Evolutionary conservation across 2,797 vertebrate genomes (phyloP).

Genomic region (Pipistrellus pipistrellus): DNA sequence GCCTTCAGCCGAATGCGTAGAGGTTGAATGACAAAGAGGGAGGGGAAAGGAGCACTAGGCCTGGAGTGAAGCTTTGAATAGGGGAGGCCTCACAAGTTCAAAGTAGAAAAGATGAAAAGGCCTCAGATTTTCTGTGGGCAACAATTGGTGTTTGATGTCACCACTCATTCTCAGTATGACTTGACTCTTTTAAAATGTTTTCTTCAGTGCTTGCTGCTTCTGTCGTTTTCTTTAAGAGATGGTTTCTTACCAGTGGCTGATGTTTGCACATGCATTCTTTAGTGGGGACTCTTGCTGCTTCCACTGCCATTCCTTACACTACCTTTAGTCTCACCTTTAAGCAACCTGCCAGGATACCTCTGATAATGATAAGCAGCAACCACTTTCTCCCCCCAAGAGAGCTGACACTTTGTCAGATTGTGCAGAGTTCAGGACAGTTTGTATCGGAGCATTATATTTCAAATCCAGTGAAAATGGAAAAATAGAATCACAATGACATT

Average conservation of each 20-base stretch:
- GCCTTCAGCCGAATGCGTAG: background rate
- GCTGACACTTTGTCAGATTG: background rate
- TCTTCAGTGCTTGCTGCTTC: background rate
- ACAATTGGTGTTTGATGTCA: background rate
- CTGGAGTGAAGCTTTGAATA: background rate
- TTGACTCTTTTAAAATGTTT: background rate
- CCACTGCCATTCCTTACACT: background rate
- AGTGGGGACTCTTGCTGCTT: background rate
- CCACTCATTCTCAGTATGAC: background rate
- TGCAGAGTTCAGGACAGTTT: background rate
- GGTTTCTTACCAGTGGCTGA: background rate
- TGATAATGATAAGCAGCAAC: background rate
- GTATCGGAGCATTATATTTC: background rate
- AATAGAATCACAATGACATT: background rate
- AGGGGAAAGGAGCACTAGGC: background rate
- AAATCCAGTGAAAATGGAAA: slow-evolving; percentile 16
- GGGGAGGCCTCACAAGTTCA: background rate
- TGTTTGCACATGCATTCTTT: background rate
- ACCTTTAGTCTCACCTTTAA: background rate
- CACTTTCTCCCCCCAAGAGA: background rate
- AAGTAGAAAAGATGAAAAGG: background rate
- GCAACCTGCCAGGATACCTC: background rate
- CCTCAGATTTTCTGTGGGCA: background rate
- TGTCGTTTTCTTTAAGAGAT: background rate
- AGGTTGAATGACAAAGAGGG: background rate